Percentiles rank a stretch among this genome's conserved stretches.
phyloP scores from a whole-genome alignment of 2,113 vertebrate species.

The Melospiza melodia region DNA sequence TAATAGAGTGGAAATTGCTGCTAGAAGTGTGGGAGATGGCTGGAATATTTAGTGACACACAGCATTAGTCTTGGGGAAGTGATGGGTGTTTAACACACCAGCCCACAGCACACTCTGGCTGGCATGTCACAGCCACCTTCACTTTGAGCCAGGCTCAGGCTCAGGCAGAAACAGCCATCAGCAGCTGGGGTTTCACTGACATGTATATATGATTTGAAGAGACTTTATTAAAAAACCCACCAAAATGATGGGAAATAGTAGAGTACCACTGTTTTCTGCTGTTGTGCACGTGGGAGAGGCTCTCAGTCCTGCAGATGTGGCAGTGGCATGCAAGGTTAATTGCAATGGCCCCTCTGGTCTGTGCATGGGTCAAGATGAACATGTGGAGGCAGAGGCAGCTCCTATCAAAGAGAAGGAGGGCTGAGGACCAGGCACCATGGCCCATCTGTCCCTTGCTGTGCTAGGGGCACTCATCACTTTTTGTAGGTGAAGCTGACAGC shows the following conservation, averaged over 20 bases:
- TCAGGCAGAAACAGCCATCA: background rate
- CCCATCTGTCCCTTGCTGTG: background rate
- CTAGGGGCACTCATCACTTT: background rate
- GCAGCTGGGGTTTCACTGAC: background rate
- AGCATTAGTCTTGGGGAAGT: background rate
- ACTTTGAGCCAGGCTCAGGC: background rate
- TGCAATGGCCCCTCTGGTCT: background rate
- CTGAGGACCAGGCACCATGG: background rate
- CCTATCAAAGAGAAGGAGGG: background rate
- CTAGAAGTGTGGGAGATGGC: background rate
- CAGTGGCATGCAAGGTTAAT: background rate
- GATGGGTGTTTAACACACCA: background rate
- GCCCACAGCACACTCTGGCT: background rate
- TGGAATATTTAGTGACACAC: background rate
- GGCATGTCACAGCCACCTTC: background rate
- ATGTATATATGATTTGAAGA: background rate
- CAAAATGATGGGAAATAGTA: background rate
- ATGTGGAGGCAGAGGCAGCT: background rate
- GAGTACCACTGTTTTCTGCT: background rate
- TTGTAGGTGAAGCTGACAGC: background rate
- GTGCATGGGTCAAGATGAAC: background rate
- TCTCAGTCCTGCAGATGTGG: background rate
- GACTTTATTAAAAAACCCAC: background rate
- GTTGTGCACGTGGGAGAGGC: accelerated
- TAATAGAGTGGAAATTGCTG: constrained; percentile 1